Percentiles rank a stretch among this genome's conserved stretches.
Conservation (phyloP, 1,140 invertebrate genomes). For the Caenorhabditis remanei region DNA sequence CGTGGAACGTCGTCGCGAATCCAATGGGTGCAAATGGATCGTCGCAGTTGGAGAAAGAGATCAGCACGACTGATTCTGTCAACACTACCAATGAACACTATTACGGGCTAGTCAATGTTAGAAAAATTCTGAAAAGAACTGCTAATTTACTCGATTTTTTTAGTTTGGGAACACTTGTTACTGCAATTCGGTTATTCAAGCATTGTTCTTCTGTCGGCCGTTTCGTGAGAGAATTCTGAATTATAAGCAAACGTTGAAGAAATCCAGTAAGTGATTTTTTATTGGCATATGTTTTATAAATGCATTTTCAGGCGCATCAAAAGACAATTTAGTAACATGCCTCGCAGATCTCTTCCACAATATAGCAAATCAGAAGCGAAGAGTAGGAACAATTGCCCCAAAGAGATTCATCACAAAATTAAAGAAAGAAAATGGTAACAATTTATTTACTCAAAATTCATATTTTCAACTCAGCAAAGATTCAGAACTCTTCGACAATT, state of each 20-base stretch:
- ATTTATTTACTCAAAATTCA: constrained; percentile 55
- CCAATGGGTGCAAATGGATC: constrained; percentile 72
- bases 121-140: constrained; percentile 1
- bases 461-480: constrained; percentile 71
- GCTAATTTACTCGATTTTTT: constrained; percentile 78
- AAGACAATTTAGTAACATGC: constrained; percentile 96
- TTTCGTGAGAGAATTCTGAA: constrained; percentile 98
- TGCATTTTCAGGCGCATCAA: constrained; percentile 88
- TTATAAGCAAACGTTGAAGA: constrained; percentile 84
- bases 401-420: constrained; percentile 98
- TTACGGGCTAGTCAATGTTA: constrained; percentile 76
- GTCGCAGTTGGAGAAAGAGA: constrained; percentile 75
- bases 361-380: constrained; percentile 99
- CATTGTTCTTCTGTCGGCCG: constrained; percentile 97
- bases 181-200: constrained; percentile 98
- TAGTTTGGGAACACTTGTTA: constrained; percentile 99
- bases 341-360: constrained; percentile 97
- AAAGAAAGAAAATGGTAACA: constrained; percentile 94
- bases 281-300: no score
- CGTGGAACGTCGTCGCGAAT: neutral
- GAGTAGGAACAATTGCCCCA: constrained; percentile 98
- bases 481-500: constrained; percentile 98
- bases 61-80: constrained; percentile 69
- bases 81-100: constrained; percentile 72
- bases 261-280: constrained; percentile 69